Evolutionary conservation across 2,797 vertebrate genomes (phyloP).

Genomic region (Scyliorhinus canicula): DNA sequence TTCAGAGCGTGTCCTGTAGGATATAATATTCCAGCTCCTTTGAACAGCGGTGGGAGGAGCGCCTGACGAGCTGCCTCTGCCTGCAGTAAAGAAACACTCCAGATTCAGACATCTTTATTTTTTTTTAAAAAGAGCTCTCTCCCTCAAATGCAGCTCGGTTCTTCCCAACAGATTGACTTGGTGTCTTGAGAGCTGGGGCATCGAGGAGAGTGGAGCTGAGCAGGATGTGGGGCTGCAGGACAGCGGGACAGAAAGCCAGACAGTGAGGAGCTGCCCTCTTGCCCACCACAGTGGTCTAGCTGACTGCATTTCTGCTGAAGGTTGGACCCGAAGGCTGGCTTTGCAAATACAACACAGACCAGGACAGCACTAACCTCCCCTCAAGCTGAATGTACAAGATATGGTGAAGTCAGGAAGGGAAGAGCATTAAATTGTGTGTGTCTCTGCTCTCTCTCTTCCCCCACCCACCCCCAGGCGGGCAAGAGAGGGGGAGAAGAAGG

Average conservation of each 20-base stretch:
- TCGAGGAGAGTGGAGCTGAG: neutral
- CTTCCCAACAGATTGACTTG: neutral
- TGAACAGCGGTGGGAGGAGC: neutral
- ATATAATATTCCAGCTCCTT: neutral
- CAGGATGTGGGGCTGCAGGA: neutral
- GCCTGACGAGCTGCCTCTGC: neutral
- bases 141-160: conserved; percentile 17
- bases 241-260: neutral
- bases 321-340: neutral
- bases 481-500: neutral
- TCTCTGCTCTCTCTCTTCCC: neutral
- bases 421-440: neutral
- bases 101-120: conserved; percentile 21
- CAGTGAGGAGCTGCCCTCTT: neutral
- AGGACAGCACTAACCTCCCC: neutral
- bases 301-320: neutral
- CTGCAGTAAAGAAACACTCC: neutral
- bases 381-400: neutral
- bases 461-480: neutral
- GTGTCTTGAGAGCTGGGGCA: neutral
- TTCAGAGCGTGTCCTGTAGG: conserved; percentile 19
- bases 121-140: neutral
- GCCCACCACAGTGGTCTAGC: neutral
- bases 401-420: neutral
- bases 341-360: neutral